A percentile compares a stretch with the other conserved stretches of the same genome.
Conservation (phyloP, 92 coral and sea anemone genomes). For the Palythoa grandis region DNA sequence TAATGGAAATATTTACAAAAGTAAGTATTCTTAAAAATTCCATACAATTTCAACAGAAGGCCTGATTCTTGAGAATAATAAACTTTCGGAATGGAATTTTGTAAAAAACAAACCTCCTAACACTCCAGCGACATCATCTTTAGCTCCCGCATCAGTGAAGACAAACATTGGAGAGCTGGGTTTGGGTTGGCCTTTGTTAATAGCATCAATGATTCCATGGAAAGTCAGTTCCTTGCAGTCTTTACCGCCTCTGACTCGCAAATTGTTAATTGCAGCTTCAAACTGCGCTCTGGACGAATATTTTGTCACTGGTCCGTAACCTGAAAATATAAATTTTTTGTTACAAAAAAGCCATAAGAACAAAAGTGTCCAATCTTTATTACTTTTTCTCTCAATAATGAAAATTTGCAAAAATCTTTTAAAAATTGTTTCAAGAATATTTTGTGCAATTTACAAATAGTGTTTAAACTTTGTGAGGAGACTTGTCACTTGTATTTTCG, state of each 20-base stretch:
- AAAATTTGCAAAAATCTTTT: too few species aligned
- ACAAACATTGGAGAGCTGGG: conserved; percentile 72
- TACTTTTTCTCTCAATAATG: too few species aligned
- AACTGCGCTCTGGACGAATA: conserved; percentile 30
- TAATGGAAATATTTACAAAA: too few species aligned
- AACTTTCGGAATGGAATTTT: background rate
- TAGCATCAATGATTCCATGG: conserved; percentile 75
- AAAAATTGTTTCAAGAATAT: too few species aligned
- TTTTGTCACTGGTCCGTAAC: conserved; percentile 44
- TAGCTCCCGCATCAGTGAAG: conserved; percentile 76
- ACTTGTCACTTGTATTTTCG: too few species aligned
- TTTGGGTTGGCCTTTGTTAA: conserved; percentile 50
- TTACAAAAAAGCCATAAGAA: background rate
- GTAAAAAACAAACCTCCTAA: background rate
- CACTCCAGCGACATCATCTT: conserved; percentile 48
- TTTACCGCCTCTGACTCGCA: conserved; percentile 52
- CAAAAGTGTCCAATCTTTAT: background rate
- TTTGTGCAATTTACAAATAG: too few species aligned
- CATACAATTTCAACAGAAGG: too few species aligned
- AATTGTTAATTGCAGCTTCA: conserved; percentile 24
- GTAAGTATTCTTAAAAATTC: too few species aligned
- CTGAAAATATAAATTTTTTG: background rate
- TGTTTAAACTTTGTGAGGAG: too few species aligned
- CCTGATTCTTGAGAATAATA: too few species aligned
- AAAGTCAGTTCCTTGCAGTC: conserved; percentile 72